Evolutionary conservation across 2,888 invertebrate genomes (phyloP), one percentile per base, ranked within the genome.

Genomic region (Nymphalis urticae): DNA sequence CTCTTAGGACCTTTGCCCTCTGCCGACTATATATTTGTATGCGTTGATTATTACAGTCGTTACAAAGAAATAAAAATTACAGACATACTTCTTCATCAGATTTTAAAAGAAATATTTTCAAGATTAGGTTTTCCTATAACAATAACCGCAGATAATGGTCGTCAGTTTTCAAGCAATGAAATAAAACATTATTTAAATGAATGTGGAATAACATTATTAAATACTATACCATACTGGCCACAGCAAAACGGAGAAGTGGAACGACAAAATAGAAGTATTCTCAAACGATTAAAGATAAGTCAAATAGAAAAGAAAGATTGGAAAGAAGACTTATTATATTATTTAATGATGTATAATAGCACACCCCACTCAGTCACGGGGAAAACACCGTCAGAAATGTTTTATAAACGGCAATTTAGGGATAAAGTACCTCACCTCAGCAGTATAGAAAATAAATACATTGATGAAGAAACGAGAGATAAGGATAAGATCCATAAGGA

Each of bases 101-200:
- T n/a, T n/a, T n/a, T n/a, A n/a, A n/a, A n/a, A n/a, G n/a, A n/a
- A n/a, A n/a, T n/a, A n/a, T n/a, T n/a, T n/a, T n/a, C n/a, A n/a
- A n/a, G n/a, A n/a, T n/a, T n/a, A n/a, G n/a, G n/a, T n/a, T n/a
- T n/a, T n/a, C n/a, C n/a, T n/a, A n/a, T n/a, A n/a, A n/a, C n/a
- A n/a, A 70, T 78, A 27, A 77, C 75, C 10, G 48, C 75, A 1
- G 77, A 79, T 62, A 79, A 78, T 54, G 77, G 77, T 0, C 60
- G 48, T 19, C 76, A 77, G 42, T 78, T 78, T 61, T n/a, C 32
- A 1, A 76, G 75, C 19, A 70, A 66, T 10, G 73, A 75, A 48
- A 76, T 77, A 21, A 75, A 75, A 47, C 6, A 16, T 0, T 79
- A 65, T 63, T 77, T 75, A 59, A 17, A 13, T 3, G 71, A 76